phyloP scores from a whole-genome alignment of 2,888 invertebrate species.

The Escarpia spicata region DNA sequence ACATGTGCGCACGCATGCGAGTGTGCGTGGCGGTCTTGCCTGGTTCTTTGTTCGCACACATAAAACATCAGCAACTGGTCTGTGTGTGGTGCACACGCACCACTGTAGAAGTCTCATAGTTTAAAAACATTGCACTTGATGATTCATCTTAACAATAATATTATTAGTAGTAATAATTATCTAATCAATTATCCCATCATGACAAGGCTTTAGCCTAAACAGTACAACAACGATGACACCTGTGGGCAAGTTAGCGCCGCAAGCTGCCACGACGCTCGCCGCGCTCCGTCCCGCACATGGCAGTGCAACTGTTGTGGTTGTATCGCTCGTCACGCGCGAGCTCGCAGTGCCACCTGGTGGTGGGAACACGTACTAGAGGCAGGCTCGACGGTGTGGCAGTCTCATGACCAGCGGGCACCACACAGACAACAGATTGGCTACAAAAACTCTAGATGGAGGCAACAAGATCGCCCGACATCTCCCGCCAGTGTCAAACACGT shows the following conservation, averaged over 20 bases:
- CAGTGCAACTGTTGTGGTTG: constrained; percentile 18
- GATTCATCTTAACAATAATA: constrained; percentile 14
- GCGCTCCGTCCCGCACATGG: constrained; percentile 17
- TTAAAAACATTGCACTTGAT: constrained; percentile 16
- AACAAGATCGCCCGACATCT: constrained; percentile 7
- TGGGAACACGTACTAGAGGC: constrained; percentile 7
- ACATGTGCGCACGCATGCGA: background rate
- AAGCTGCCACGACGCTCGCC: background rate
- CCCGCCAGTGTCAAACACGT: background rate
- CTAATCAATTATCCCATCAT: constrained; percentile 16
- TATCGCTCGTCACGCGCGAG: constrained; percentile 20
- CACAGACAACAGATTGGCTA: constrained; percentile 34
- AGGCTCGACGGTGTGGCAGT: constrained; percentile 11
- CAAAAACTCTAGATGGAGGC: constrained; percentile 27
- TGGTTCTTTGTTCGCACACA: constrained; percentile 1
- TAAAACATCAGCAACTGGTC: constrained; percentile 6
- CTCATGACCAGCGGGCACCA: constrained; percentile 25
- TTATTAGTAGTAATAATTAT: constrained; percentile 16
- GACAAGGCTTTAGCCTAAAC: constrained; percentile 16
- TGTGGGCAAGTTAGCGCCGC: background rate
- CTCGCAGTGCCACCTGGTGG: background rate
- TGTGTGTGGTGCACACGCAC: background rate
- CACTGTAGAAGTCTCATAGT: constrained; percentile 12
- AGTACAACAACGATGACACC: background rate
- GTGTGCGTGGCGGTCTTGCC: background rate